Evolutionary conservation across 2,113 vertebrate species (phyloP).

Genomic region (Mohoua ochrocephala): DNA sequence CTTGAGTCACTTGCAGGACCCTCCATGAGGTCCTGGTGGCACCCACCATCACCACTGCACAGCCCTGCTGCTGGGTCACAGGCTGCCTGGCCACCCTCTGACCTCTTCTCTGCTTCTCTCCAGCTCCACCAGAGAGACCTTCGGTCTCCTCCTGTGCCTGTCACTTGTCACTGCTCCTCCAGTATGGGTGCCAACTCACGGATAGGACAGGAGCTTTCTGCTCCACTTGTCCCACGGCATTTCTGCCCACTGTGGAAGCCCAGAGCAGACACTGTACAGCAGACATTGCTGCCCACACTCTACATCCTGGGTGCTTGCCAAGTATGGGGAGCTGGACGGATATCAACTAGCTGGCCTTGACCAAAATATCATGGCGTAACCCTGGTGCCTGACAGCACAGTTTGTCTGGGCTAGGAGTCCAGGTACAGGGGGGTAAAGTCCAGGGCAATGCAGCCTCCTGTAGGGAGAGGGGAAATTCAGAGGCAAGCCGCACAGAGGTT

Average conservation of each 20-base stretch:
- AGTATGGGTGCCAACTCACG: accelerated
- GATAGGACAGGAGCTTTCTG: neutral
- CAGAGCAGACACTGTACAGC: neutral
- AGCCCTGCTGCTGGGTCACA: neutral
- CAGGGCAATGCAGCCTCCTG: neutral
- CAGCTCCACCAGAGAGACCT: neutral
- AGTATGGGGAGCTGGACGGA: accelerated
- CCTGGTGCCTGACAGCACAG: accelerated
- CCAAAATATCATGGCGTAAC: neutral
- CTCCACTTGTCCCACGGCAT: accelerated
- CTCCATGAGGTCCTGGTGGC: neutral
- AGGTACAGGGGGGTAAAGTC: neutral
- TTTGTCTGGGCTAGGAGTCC: neutral
- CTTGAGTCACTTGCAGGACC: neutral
- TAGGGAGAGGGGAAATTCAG: neutral
- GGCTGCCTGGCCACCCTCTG: neutral
- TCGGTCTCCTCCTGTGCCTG: neutral
- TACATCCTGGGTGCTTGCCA: neutral
- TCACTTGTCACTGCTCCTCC: neutral
- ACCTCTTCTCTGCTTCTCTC: neutral
- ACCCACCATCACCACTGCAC: neutral
- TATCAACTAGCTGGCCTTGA: neutral
- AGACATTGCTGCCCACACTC: neutral
- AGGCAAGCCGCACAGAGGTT: neutral
- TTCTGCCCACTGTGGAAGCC: neutral